Evolutionary conservation across 2,113 vertebrate species (phyloP).

Genomic region (Eurypyga helias): DNA sequence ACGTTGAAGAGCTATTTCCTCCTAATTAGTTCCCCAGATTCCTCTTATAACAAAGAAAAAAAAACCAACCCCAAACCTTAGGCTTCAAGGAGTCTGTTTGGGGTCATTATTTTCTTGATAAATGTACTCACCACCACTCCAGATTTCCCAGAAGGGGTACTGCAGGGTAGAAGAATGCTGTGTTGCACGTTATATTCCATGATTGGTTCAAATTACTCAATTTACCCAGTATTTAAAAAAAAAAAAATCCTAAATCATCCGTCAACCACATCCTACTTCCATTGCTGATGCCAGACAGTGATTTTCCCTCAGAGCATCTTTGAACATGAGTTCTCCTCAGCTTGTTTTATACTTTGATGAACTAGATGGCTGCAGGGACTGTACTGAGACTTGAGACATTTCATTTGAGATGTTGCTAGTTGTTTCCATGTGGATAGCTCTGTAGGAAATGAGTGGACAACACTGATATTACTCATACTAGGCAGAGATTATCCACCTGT

Average conservation of each 20-base stretch:
- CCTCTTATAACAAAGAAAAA: conserved; percentile 46
- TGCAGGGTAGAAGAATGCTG: conserved; percentile 46
- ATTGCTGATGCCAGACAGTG: conserved; percentile 64
- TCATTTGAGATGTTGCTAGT: neutral
- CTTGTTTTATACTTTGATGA: conserved; percentile 54
- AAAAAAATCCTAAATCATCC: conserved; percentile 49
- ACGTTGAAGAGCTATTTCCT: conserved; percentile 69
- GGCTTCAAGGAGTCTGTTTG: conserved; percentile 62
- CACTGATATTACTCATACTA: neutral
- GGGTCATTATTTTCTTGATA: conserved; percentile 75
- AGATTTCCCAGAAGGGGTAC: conserved; percentile 56
- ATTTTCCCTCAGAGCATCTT: conserved; percentile 63
- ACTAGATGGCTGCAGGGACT: conserved; percentile 35
- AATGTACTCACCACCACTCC: conserved; percentile 45
- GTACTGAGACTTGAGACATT: conserved; percentile 8
- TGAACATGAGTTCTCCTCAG: conserved; percentile 43
- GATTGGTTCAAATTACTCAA: conserved; percentile 66
- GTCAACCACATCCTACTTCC: conserved; percentile 45
- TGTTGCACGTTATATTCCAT: conserved; percentile 48
- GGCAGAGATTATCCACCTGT: conserved; percentile 27
- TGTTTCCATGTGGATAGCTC: neutral
- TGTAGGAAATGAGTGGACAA: neutral
- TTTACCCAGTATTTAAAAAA: conserved; percentile 61
- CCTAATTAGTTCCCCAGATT: conserved; percentile 79
- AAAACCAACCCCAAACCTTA: neutral